Percentiles rank a stretch among this genome's conserved stretches.
Conservation (phyloP, 2,113 vertebrate genomes). For the Urocitellus parryii region DNA sequence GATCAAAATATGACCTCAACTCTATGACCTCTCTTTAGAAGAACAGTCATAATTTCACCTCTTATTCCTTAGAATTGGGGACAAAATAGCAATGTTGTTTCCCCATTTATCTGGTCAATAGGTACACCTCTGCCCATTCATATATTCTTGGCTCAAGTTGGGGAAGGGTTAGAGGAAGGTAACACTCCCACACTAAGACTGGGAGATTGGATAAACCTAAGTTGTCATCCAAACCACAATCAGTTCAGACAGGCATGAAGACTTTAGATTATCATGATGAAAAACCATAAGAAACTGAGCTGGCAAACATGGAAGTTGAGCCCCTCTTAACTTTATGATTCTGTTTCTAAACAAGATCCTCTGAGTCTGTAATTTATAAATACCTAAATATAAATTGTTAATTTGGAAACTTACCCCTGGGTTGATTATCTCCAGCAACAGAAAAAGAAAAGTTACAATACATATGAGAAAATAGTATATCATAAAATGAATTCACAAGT, state of each 20-base stretch:
- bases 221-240: neutral
- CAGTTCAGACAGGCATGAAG: neutral
- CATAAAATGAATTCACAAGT: neutral
- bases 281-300: neutral
- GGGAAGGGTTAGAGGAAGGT: no score
- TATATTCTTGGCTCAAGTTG: neutral
- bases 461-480: neutral
- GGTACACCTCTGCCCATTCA: neutral
- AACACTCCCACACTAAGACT: neutral
- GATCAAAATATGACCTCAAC: neutral
- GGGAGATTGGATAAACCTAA: neutral
- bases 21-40: neutral
- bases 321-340: neutral
- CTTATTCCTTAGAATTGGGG: neutral
- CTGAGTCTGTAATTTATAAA: neutral
- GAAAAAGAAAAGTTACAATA: slow-evolving; percentile 5
- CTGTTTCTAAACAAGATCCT: slow-evolving; percentile 31
- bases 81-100: neutral
- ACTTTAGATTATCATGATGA: neutral
- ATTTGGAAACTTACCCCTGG: neutral
- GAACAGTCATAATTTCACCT: neutral
- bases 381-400: neutral
- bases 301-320: neutral
- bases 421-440: neutral
- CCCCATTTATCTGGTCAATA: neutral